Evolutionary conservation across 1,140 invertebrate species (phyloP), one percentile per base, ranked within the genome.

Genomic region (Micrasema longulum): DNA sequence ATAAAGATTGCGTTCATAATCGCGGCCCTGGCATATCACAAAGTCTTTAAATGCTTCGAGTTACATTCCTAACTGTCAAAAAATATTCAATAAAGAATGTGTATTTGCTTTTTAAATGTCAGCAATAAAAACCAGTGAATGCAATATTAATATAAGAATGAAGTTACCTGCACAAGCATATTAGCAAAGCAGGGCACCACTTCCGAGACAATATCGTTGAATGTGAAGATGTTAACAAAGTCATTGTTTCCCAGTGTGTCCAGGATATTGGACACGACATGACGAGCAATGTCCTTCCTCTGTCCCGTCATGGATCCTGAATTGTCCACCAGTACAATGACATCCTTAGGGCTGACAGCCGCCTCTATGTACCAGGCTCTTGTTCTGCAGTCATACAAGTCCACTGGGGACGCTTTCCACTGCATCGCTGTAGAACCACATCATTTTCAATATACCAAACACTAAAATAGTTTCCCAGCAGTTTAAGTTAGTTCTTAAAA

Each of bases 201-300:
- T 80, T 92, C 88, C 75, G 89, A 88, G 0, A 93, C 92, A 48
- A 87, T 85, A 66, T 94, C 91, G 66, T 90, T 90, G 85, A 96
- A 96, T 45, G 91, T 92, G 80, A 98, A 92, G 65, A 99, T 93
- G 82, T 98, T 98, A 73, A 99, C 97, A 85, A 96, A 99, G 84
- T 99, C 98, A 84, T 99, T 98, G 82, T 98, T 97, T 68, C 94
- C 97, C 18, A 99, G 89, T 0, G 98, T 99, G 76, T 99, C 97
- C 60, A 99, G 85, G 72, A 99, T 97, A 76, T 96, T 96, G 64
- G 94, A 91, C 41, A 98, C 94, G 14, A 98, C 95, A 78, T 97
- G 95, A 78, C 92, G 92, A 5, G 97, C 97, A 71, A 99, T 98
- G 82, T 96, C 93, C 79, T 93, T 90, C 73, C 96, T 87, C 77